Evolutionary conservation across 2,888 invertebrate genomes (phyloP).

Genomic region (Resseliella maxima): DNA sequence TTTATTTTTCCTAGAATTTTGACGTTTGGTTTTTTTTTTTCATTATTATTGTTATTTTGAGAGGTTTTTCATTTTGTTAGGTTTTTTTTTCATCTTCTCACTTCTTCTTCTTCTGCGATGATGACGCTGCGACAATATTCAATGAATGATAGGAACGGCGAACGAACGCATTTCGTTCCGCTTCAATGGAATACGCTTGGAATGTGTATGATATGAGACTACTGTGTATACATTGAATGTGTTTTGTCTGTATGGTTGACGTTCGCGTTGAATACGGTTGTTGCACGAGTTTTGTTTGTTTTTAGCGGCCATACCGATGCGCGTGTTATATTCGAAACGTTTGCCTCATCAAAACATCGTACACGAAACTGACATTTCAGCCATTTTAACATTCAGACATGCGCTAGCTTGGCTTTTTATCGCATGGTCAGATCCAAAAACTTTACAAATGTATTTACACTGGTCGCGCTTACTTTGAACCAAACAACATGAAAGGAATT

Average conservation of each 20-base stretch:
- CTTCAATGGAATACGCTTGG: neutral
- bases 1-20: slow-evolving; percentile 54
- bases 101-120: too few relatives aligned
- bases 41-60: too few relatives aligned
- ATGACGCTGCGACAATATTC: slow-evolving; percentile 40
- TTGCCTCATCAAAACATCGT: neutral
- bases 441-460: neutral
- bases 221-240: neutral
- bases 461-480: neutral
- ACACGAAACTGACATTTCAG: slow-evolving; percentile 34
- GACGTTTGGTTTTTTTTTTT: slow-evolving; percentile 31
- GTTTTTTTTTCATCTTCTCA: slow-evolving; percentile 21
- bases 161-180: neutral
- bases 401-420: neutral
- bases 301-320: neutral
- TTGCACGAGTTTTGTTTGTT: slow-evolving; percentile 29
- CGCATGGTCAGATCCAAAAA: neutral
- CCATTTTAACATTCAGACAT: slow-evolving; percentile 34
- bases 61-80: slow-evolving; percentile 40
- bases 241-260: neutral
- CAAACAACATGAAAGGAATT: neutral
- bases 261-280: neutral
- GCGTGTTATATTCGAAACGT: neutral
- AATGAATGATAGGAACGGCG: neutral
- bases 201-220: neutral